These are phyloP conservation scores for Acanthis flammea DNA, from an alignment of 2,797 vertebrate genomes.

Conservation along the genomic window DNA sequence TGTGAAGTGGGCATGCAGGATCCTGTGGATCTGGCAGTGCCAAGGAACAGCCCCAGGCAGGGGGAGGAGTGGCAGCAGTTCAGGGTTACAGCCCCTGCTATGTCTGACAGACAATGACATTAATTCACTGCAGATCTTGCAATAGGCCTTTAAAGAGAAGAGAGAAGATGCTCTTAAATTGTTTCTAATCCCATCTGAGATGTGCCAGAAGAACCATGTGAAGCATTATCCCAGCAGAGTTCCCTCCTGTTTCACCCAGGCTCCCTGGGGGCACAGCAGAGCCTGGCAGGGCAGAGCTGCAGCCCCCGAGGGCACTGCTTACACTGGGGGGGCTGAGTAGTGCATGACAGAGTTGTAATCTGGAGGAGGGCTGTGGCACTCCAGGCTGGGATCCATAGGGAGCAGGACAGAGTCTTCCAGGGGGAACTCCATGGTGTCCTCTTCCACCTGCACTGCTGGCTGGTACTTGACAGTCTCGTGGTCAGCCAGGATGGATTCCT, in stretches of 20 bases:
- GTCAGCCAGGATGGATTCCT: slow-evolving; percentile 85
- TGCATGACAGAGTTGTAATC: slow-evolving; percentile 92
- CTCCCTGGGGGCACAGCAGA: background rate
- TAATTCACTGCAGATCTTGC: background rate
- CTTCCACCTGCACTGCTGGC: slow-evolving; percentile 62
- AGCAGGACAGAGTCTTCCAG: slow-evolving; percentile 83
- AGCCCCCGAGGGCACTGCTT: background rate
- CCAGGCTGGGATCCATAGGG: slow-evolving; percentile 81
- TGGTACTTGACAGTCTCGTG: slow-evolving; percentile 77
- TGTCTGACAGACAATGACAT: accelerated
- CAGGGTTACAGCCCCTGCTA: background rate
- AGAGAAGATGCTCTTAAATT: background rate
- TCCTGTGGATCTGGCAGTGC: background rate
- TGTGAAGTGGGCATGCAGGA: background rate
- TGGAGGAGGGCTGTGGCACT: slow-evolving; percentile 92
- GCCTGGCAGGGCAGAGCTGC: background rate
- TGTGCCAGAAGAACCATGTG: background rate
- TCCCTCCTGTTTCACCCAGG: background rate
- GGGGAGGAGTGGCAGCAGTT: background rate
- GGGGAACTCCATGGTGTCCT: slow-evolving; percentile 81
- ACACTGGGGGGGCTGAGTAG: slow-evolving; percentile 89
- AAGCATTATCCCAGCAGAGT: background rate
- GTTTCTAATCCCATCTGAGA: background rate
- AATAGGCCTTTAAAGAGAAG: background rate
- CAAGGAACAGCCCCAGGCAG: background rate